Evolutionary conservation across 2,113 vertebrate species (phyloP), one percentile per base, ranked within the genome.

Genomic region (Ibidorhyncha struthersii): DNA sequence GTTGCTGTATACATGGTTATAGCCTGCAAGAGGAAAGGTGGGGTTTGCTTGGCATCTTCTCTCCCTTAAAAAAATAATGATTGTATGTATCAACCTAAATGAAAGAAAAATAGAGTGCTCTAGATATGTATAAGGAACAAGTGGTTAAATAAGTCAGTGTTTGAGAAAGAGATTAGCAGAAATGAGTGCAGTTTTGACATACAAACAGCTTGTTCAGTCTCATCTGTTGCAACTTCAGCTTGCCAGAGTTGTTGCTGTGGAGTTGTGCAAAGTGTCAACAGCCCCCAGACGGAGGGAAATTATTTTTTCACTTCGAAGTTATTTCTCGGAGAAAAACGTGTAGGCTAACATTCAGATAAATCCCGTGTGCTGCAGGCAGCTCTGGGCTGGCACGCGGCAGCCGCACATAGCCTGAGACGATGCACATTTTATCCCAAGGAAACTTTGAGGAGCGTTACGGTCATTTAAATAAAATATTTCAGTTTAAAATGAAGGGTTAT

Each of bases 351-450:
- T 25, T 55, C 13, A 4, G 49, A 8, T 50, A 4, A 67, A n/a
- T 12, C 36, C 50, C 14, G 4, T 10, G 36, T 50, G 1, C 58
- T 59, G 71, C 9, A 15, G 67, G 32, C 41, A 8, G n/a, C 55
- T n/a, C 56, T 45, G 71, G 22, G 7, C 7, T 8, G 30, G 17
- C 22, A 4, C 6, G 1, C 6, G 2, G 23, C 41, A 20, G 2
- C 63, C 3, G 12, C 82, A 45, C 40, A 6, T 14, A 15, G 1
- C 40, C 72, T 11, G 3, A 17, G 36, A 19, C 23, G 38, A 10
- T 25, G 27, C 4, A 0, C 9, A 0, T 6, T 32, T 8, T 8
- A 11, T 5, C 38, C 84, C 26, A 30, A 36, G 67, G 40, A 36
- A n/a, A 30, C 52, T 30, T 12, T 21, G 34, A 25, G 63, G 22